Evolutionary conservation across 2,797 vertebrate genomes (phyloP).

Genomic region (Pristis pectinata): DNA sequence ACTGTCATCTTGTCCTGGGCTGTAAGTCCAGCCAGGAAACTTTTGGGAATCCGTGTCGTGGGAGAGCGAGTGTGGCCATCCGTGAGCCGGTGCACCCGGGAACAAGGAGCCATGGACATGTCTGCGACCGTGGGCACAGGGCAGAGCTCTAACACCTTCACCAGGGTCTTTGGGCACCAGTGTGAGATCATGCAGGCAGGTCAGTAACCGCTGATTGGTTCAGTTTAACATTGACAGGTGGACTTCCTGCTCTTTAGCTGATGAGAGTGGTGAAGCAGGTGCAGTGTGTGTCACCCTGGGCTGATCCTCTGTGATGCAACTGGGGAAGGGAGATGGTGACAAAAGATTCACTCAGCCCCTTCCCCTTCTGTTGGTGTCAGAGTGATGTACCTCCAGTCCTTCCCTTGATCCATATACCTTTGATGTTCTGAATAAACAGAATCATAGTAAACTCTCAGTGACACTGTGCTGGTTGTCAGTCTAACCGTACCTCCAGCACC

Average conservation of each 20-base stretch:
- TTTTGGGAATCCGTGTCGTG: background rate
- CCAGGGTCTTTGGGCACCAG: slow-evolving; percentile 63
- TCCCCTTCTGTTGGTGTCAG: background rate
- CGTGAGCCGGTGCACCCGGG: background rate
- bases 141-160: slow-evolving; percentile 55
- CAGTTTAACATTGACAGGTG: background rate
- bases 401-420: background rate
- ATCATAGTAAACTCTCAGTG: too few relatives aligned
- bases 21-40: background rate
- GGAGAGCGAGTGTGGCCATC: accelerated
- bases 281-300: background rate
- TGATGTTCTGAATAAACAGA: too few relatives aligned
- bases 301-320: background rate
- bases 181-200: slow-evolving; percentile 71
- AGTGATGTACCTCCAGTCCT: background rate
- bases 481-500: too few relatives aligned
- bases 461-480: too few relatives aligned
- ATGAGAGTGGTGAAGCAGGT: background rate
- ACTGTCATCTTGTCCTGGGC: background rate
- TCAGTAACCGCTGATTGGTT: slow-evolving; percentile 45
- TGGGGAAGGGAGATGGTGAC: background rate
- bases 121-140: slow-evolving; percentile 43
- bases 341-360: background rate
- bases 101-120: slow-evolving; percentile 51
- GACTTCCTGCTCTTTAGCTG: too few relatives aligned